Evolutionary conservation across 1,140 invertebrate genomes (phyloP).

Genomic region (Drosophila nikananu): DNA sequence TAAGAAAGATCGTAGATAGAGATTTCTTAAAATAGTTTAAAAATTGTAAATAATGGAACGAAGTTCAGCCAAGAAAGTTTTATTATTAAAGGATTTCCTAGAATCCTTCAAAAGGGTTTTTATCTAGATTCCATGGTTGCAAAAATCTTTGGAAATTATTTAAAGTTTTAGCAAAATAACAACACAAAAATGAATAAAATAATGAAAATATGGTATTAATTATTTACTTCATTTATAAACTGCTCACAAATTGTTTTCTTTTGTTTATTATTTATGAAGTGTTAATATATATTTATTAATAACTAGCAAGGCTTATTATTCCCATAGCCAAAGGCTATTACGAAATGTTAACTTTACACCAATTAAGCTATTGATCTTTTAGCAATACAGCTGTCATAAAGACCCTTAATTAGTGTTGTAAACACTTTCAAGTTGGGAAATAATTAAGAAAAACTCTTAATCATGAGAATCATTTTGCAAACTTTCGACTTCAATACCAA

Average conservation of each 20-base stretch:
- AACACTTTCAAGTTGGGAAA: conserved; percentile 3
- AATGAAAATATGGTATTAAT: no score
- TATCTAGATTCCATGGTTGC: no score
- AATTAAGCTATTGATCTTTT: conserved; percentile 11
- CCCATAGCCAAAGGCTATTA: neutral
- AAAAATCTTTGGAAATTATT: neutral
- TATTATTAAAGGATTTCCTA: no score
- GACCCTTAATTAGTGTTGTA: conserved; percentile 4
- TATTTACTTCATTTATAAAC: no score
- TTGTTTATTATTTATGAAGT: no score
- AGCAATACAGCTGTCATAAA: conserved; percentile 3
- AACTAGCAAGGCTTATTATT: neutral
- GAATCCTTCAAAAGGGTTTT: neutral
- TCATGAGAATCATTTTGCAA: conserved; percentile 20
- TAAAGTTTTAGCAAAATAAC: neutral
- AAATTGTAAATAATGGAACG: neutral
- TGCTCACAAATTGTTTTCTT: no score
- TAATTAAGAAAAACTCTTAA: conserved; percentile 4
- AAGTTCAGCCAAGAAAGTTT: neutral
- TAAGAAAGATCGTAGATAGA: neutral
- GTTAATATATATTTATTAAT: neutral
- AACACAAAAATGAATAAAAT: no score
- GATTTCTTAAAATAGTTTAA: neutral
- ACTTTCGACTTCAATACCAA: conserved; percentile 19
- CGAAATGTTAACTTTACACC: neutral